These are phyloP conservation scores for Sylvicola cinctus DNA, from an alignment of 2,888 invertebrate genomes.

Conservation along the genomic window DNA sequence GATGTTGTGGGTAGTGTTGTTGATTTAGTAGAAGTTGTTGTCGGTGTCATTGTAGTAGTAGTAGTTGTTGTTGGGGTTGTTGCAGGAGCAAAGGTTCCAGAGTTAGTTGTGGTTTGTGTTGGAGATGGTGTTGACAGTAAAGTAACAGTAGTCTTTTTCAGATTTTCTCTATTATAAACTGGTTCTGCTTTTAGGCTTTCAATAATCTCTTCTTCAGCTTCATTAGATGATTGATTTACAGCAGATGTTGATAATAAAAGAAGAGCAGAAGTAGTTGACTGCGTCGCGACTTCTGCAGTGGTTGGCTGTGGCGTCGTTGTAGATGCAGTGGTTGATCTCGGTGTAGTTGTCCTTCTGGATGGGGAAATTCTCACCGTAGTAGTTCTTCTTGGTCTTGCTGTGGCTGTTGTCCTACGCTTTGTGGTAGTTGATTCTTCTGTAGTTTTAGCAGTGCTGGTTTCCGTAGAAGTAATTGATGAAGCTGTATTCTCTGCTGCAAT, in stretches of 20 bases:
- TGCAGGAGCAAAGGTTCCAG: no score
- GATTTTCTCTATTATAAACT: background rate
- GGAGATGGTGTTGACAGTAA: background rate
- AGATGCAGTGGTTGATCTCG: background rate
- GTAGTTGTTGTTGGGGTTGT: slow-evolving; percentile 3
- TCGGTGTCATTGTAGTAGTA: slow-evolving; percentile 11
- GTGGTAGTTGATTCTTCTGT: no score
- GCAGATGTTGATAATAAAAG: background rate
- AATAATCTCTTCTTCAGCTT: background rate
- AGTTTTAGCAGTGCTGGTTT: no score
- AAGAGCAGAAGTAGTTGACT: no score
- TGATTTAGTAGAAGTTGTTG: slow-evolving; percentile 9
- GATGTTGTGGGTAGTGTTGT: slow-evolving; percentile 13
- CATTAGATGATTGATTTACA: background rate
- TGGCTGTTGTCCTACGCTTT: background rate
- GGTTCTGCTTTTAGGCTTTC: background rate
- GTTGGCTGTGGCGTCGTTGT: no score
- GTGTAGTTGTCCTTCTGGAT: no score
- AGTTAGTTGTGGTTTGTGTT: no score
- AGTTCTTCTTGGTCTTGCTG: background rate
- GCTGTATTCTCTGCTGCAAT: no score
- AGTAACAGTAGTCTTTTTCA: background rate
- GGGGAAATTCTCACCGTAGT: background rate
- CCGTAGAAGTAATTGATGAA: no score
- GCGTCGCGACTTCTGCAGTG: no score